Evolutionary conservation across 2,113 vertebrate species (phyloP).

Genomic region (Parus major): DNA sequence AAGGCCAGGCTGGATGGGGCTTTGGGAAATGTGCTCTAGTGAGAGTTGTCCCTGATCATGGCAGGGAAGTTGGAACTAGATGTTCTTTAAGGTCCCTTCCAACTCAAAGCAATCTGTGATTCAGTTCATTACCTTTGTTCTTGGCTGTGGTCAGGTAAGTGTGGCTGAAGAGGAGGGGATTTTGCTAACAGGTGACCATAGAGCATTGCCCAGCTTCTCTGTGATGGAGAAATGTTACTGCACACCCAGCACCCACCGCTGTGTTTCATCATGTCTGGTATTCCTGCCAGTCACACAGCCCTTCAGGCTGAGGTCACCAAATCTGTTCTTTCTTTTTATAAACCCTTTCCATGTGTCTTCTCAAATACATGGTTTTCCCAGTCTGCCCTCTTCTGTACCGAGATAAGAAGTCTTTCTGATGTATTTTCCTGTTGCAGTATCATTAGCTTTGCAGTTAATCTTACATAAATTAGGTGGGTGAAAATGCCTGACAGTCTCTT

Average conservation of each 20-base stretch:
- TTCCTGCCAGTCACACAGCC: background rate
- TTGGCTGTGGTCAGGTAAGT: accelerated
- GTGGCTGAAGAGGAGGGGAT: background rate
- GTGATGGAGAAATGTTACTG: background rate
- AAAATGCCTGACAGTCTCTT: background rate
- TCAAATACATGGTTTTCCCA: background rate
- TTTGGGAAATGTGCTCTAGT: background rate
- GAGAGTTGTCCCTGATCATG: background rate
- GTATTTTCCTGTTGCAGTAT: background rate
- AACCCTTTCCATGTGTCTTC: background rate
- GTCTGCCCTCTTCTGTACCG: background rate
- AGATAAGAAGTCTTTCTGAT: background rate
- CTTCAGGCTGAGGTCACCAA: background rate
- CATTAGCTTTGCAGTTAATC: background rate
- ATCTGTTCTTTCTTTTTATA: background rate
- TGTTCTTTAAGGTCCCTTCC: background rate
- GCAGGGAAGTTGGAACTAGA: background rate
- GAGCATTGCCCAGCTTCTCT: background rate
- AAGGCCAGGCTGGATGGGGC: background rate
- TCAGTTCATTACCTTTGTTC: background rate
- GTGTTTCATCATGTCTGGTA: accelerated
- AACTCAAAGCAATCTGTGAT: background rate
- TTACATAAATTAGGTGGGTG: background rate
- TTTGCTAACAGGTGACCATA: accelerated
- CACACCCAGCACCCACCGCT: accelerated